Conservation (phyloP, 2,888 invertebrate genomes). For the Agonopterix subpropinquella region DNA sequence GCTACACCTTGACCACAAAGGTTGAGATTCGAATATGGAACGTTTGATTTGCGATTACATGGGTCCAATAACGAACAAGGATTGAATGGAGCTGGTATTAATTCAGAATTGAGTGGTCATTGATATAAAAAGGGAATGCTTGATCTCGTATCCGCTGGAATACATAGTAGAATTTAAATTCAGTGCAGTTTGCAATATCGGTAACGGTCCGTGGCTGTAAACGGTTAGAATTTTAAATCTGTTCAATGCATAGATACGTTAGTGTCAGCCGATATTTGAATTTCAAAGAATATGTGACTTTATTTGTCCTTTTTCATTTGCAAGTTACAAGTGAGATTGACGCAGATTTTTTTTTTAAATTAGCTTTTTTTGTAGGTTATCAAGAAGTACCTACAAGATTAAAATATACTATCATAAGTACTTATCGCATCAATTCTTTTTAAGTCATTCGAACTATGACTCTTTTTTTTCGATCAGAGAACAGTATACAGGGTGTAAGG, state of each 20-base stretch:
- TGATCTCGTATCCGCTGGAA: slow-evolving; percentile 6
- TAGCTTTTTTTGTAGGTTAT: no score
- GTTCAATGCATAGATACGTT: slow-evolving; percentile 9
- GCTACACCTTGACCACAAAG: slow-evolving; percentile 46
- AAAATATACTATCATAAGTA: no score
- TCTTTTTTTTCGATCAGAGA: no score
- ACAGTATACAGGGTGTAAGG: no score
- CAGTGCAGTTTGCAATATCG: slow-evolving; percentile 50
- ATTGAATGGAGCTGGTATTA: slow-evolving; percentile 20
- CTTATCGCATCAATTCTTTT: no score
- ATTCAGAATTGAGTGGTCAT: slow-evolving; percentile 10
- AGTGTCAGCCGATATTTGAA: no score
- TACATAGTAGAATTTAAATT: slow-evolving; percentile 46
- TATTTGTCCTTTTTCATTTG: no score
- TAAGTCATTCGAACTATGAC: no score
- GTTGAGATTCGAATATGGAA: slow-evolving; percentile 48
- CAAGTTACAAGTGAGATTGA: background rate
- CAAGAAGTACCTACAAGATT: no score
- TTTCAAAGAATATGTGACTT: no score
- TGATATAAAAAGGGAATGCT: background rate
- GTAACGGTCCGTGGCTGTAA: slow-evolving; percentile 47
- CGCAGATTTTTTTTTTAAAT: no score
- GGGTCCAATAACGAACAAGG: background rate
- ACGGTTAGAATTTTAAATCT: slow-evolving; percentile 57
- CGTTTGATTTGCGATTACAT: slow-evolving; percentile 47